phyloP scores from a whole-genome alignment of 2,888 invertebrate species.

The Dryocosmus kuriphilus region DNA sequence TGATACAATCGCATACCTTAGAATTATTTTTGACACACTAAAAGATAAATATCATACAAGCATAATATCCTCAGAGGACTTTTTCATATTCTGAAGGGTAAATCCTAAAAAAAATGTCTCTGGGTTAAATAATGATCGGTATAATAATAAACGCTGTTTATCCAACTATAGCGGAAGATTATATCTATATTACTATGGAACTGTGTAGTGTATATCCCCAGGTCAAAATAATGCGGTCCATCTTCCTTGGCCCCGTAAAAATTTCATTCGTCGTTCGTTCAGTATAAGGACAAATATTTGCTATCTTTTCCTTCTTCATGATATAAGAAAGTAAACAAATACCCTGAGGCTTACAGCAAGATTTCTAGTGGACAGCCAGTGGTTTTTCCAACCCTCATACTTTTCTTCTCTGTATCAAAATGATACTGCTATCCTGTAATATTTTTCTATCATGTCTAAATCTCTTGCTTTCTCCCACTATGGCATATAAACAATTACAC shows the following conservation, averaged over 20 bases:
- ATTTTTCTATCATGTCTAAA: neutral
- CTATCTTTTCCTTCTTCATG: conserved; percentile 17
- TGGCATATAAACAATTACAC: neutral
- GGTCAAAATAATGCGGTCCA: conserved; percentile 2
- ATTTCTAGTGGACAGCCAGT: conserved; percentile 29
- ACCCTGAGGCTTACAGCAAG: conserved; percentile 29
- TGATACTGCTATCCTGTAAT: conserved; percentile 7
- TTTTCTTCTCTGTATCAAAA: conserved; percentile 13
- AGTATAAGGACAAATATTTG: conserved; percentile 26
- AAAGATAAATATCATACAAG: too few relatives aligned
- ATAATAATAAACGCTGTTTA: neutral
- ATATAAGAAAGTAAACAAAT: conserved; percentile 19
- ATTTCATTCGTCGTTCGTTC: conserved; percentile 23
- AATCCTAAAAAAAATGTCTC: neutral
- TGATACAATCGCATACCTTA: too few relatives aligned
- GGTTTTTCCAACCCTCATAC: conserved; percentile 11
- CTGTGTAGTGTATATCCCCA: neutral
- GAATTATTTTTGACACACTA: too few relatives aligned
- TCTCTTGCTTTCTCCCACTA: neutral
- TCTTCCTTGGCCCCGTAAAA: neutral
- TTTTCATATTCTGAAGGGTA: neutral
- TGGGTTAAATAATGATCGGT: neutral
- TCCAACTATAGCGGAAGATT: neutral
- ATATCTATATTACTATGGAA: neutral
- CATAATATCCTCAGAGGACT: neutral